Evolutionary conservation across 2,888 invertebrate genomes (phyloP).

Genomic region (Stomorhina lunata): DNA sequence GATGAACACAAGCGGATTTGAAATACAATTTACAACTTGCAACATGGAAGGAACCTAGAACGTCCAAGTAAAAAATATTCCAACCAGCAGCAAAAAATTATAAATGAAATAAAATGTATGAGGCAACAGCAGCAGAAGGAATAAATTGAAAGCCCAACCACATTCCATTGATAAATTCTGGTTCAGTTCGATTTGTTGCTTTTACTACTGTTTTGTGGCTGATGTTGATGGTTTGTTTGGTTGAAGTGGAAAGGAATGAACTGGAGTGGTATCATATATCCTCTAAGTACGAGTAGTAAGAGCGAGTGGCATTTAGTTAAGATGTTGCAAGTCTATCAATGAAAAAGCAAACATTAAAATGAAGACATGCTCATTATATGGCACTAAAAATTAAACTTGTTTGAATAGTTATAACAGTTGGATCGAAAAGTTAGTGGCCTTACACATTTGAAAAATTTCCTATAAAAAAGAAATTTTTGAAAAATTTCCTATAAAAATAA

Average conservation of each 20-base stretch:
- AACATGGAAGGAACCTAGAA: background rate
- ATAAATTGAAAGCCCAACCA: conserved; percentile 17
- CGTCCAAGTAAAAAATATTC: background rate
- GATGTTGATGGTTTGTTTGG: background rate
- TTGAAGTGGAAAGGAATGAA: too few species aligned
- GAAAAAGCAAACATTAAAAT: conserved; percentile 7
- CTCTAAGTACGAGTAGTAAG: background rate
- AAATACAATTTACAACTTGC: conserved; percentile 26
- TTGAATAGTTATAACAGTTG: too few species aligned
- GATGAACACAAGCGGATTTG: conserved; percentile 22
- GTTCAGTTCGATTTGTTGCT: background rate
- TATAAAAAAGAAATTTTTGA: too few species aligned
- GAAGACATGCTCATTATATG: background rate
- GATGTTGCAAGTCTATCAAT: conserved; percentile 1
- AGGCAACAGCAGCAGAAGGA: background rate
- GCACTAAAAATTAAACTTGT: background rate
- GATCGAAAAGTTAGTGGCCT: too few species aligned
- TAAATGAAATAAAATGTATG: conserved; percentile 25
- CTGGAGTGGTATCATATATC: background rate
- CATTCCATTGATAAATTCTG: conserved; percentile 30
- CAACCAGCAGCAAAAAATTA: conserved; percentile 23
- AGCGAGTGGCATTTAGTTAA: conserved; percentile 26
- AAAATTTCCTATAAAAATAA: too few species aligned
- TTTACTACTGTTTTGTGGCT: too few species aligned
- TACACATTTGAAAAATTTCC: too few species aligned